A percentile compares a stretch with the other conserved stretches of the same genome.
These are phyloP conservation scores for Pegoplata infirma DNA, from an alignment of 2,888 invertebrate genomes.

Conservation along the genomic window DNA sequence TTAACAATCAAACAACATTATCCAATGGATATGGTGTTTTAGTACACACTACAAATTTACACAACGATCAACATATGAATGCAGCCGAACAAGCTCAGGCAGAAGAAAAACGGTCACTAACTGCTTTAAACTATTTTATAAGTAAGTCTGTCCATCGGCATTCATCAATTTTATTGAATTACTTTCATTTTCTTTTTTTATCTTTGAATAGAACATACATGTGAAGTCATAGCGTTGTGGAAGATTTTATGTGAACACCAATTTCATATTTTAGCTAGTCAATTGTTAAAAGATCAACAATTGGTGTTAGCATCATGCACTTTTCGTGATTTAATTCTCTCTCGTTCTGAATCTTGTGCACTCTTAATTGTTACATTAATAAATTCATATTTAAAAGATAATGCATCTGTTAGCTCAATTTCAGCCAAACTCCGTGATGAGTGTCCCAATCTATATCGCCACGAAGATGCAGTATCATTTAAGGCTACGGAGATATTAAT, in stretches of 20 bases:
- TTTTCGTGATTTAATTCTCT: constrained; percentile 79
- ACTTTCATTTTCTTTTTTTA: not conserved
- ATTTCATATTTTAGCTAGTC: constrained; percentile 87
- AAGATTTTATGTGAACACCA: constrained; percentile 95
- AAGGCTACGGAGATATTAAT: constrained; percentile 95
- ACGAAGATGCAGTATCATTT: constrained; percentile 97
- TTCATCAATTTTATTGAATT: not conserved
- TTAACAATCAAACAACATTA: constrained; percentile 67
- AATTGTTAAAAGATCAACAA: constrained; percentile 84
- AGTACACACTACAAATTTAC: constrained; percentile 65
- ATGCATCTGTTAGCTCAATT: constrained; percentile 95
- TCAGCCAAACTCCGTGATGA: constrained; percentile 91
- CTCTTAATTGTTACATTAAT: constrained; percentile 91
- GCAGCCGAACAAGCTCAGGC: constrained; percentile 79
- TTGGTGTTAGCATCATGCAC: constrained; percentile 82
- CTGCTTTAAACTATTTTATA: constrained; percentile 86
- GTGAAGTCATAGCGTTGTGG: constrained; percentile 96
- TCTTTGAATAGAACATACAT: constrained; percentile 81
- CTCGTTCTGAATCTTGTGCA: constrained; percentile 81
- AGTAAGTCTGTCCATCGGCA: no score
- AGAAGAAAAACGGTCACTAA: constrained; percentile 87
- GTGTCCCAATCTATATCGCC: constrained; percentile 95
- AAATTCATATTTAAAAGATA: constrained; percentile 95
- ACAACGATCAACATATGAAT: constrained; percentile 72
- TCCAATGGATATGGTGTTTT: constrained; percentile 68